phyloP scores from a whole-genome alignment of 2,797 vertebrate genomes.

The Myioborus melanocephalus region DNA sequence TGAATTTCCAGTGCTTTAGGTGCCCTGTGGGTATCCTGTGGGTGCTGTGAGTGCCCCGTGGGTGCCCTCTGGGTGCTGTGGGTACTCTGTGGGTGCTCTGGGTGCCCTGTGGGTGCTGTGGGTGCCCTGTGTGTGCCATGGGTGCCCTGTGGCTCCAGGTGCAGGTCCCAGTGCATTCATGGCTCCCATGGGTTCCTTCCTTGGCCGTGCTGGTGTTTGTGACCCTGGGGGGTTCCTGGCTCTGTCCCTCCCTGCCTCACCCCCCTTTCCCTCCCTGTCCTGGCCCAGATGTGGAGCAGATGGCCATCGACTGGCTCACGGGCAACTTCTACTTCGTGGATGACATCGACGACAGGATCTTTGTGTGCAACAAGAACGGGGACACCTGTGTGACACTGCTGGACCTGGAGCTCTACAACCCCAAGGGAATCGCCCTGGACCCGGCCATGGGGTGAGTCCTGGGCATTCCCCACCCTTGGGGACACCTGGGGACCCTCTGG shows the following conservation, averaged over 20 bases:
- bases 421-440: slow-evolving; percentile 94
- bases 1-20: too few relatives aligned
- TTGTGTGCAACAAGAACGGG: slow-evolving; percentile 93
- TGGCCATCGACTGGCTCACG: slow-evolving; percentile 98
- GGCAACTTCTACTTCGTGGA: slow-evolving; percentile 99
- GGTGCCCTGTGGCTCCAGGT: too few relatives aligned
- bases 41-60: too few relatives aligned
- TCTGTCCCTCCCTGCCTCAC: neutral
- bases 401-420: slow-evolving; percentile 94
- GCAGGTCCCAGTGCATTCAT: too few relatives aligned
- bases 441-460: slow-evolving; percentile 89
- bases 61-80: too few relatives aligned
- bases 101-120: too few relatives aligned
- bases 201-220: rapidly evolving
- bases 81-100: too few relatives aligned
- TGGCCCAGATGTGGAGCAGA: slow-evolving; percentile 91
- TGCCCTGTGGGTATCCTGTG: too few relatives aligned
- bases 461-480: neutral
- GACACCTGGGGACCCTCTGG: neutral
- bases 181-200: rapidly evolving
- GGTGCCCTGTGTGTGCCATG: too few relatives aligned
- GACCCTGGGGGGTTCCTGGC: neutral
- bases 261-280: neutral
- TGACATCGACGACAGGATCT: slow-evolving; percentile 93
- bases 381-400: slow-evolving; percentile 93